Conservation (phyloP, 2,113 vertebrate genomes). For the Corythornis vintsioides region DNA sequence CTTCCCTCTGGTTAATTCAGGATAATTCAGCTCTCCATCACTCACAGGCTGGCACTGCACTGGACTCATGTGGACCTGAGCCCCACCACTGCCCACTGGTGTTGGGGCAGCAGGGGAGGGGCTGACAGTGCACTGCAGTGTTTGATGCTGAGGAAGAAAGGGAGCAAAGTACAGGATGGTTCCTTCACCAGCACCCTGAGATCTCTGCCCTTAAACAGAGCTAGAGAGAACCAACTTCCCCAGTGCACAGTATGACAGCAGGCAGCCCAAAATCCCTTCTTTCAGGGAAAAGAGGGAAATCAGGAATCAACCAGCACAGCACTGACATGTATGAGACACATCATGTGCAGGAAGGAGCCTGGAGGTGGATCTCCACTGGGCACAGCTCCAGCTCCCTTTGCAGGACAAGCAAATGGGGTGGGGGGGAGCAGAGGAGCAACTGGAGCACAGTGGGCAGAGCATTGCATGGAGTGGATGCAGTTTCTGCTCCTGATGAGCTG, state of each 20-base stretch:
- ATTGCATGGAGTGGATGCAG: accelerated
- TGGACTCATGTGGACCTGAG: accelerated
- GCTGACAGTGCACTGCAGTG: background rate
- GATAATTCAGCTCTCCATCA: background rate
- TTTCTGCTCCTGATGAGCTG: background rate
- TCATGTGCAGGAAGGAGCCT: background rate
- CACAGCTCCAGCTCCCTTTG: background rate
- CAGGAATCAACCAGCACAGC: background rate
- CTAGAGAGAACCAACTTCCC: background rate
- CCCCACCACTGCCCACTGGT: accelerated
- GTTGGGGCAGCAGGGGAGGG: accelerated
- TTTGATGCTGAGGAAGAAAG: conserved; percentile 1
- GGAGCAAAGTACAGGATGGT: background rate
- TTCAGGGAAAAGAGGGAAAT: background rate
- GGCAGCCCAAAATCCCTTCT: background rate
- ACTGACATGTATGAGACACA: accelerated
- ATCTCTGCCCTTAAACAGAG: background rate
- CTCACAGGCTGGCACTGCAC: background rate
- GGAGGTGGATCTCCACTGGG: accelerated
- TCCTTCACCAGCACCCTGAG: background rate
- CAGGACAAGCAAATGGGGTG: background rate
- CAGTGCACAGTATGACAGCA: background rate
- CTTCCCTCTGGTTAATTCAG: background rate
- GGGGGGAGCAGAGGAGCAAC: accelerated
- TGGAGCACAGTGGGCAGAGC: background rate